Base-by-base conservation (phyloP, 2,113 vertebrate species). In the Ellobius talpinus region DNA sequence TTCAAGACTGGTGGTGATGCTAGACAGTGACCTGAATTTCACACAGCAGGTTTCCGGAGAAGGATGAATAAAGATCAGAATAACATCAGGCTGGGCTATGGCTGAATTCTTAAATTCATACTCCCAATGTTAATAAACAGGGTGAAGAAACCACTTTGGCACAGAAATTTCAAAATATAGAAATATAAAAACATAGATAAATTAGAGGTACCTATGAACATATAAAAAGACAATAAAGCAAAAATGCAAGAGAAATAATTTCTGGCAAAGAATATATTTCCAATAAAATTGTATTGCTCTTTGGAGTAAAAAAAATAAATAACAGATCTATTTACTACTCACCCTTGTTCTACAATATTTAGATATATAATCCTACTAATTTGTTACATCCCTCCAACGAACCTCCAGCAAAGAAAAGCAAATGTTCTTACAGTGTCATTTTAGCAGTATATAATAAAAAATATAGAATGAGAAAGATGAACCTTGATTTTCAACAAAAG, bases 21-120 rank as follows among this genome's bases (percentile, higher is more conserved):
- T 24, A 87, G 19, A 73, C 79, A 92, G 45, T 93, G 86, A 90
- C 76, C 14, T 61, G 66, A 84, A 95, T 97, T 97, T 96, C 90
- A 97, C 85, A 63, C 74, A 76, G 94, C 68, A 76, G 39, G 3
- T 61, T 89, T 93, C 96, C 10, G 66, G 81, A 87, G 82, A 78
- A 92, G 81, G 78, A 95, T 95, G 74, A 68, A 89, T 63, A 33
- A 9, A 73, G 5, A 55, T 63, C 90, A 91, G 89, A 88, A 90
- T 70, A 65, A 29, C 42, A 76, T 87, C 65, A 93, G 12, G 47
- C 93, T 92, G 26, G 42, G 87, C 86, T 89, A 79, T n/a, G 31
- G 24, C 36, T 96, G 73, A 95, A 87, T 79, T 95, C 94, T 90
- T 24, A 19, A 90, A 96, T 91, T 93, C 66, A 89, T 31, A 63